Percentiles rank a stretch among this genome's conserved stretches.
These are phyloP conservation scores for Umimayanthus chanpuru DNA, from an alignment of 92 coral and sea anemone species.

Conservation along the genomic window DNA sequence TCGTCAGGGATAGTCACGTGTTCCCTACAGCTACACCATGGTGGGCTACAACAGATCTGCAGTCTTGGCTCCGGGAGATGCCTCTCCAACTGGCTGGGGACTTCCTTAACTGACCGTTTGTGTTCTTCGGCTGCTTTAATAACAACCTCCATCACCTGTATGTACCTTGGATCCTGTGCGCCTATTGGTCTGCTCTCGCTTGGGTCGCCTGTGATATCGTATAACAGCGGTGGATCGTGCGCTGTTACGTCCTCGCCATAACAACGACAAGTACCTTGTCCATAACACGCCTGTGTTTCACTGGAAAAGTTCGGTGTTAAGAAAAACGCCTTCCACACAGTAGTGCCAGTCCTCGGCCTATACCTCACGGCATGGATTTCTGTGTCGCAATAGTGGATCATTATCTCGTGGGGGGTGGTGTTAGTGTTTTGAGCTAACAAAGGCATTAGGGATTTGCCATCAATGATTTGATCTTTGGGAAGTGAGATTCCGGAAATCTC, in stretches of 20 bases:
- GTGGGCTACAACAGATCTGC: conserved; percentile 85
- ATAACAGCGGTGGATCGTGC: conserved; percentile 73
- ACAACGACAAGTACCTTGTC: conserved; percentile 55
- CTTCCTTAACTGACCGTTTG: conserved; percentile 51
- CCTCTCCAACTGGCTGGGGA: conserved; percentile 68
- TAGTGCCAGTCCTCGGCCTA: conserved; percentile 56
- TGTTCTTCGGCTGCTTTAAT: conserved; percentile 59
- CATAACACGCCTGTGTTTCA: conserved; percentile 62
- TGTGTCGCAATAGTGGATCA: conserved; percentile 82
- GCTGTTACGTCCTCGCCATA: conserved; percentile 41
- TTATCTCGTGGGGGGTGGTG: conserved; percentile 69
- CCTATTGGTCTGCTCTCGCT: conserved; percentile 58
- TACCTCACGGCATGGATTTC: conserved; percentile 83
- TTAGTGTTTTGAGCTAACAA: conserved; percentile 51
- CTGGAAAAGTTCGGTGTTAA: conserved; percentile 66
- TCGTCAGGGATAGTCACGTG: conserved; percentile 23
- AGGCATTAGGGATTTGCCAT: conserved; percentile 79
- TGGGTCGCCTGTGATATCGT: conserved; percentile 73
- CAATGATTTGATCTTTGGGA: conserved; percentile 76
- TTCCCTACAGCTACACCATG: conserved; percentile 80
- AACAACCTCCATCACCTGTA: conserved; percentile 49
- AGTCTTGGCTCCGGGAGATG: conserved; percentile 46
- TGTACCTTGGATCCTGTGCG: conserved; percentile 39
- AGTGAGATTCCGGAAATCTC: conserved; percentile 56
- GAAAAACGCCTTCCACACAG: conserved; percentile 81